These are phyloP conservation scores for Stegana nigrithorax DNA, from an alignment of 2,888 invertebrate species.

Conservation along the genomic window DNA sequence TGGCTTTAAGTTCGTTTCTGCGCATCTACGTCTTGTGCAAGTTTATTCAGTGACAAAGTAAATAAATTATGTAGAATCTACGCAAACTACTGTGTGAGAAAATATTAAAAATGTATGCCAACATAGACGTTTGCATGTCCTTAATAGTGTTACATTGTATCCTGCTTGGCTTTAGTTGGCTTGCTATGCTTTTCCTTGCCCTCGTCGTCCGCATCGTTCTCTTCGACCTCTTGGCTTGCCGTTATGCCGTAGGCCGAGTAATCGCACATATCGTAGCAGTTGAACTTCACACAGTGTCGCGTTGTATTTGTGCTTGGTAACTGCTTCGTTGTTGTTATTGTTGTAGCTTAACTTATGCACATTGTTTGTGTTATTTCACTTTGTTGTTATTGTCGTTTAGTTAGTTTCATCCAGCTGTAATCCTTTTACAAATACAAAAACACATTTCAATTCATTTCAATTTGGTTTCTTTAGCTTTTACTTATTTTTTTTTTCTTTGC, in stretches of 20 bases:
- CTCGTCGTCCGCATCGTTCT: not conserved
- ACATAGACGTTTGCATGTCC: conserved; percentile 23
- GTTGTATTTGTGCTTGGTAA: not conserved
- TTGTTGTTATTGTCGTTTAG: conserved; percentile 21
- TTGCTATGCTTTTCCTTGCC: not conserved
- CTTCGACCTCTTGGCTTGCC: not conserved
- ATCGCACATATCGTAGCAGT: not conserved
- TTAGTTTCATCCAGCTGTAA: conserved; percentile 21
- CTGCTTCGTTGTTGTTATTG: not conserved
- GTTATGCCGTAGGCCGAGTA: not conserved
- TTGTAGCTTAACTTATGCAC: not conserved
- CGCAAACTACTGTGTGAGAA: conserved; percentile 3
- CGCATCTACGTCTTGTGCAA: not conserved
- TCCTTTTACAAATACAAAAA: conserved; percentile 21
- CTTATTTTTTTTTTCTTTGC: not conserved
- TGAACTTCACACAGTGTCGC: conserved; percentile 1
- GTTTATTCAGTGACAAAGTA: conserved; percentile 11
- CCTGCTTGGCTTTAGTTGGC: conserved; percentile 13
- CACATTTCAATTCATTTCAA: conserved; percentile 39
- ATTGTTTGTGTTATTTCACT: not conserved
- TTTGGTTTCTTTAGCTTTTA: conserved; percentile 21
- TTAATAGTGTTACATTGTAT: conserved; percentile 16
- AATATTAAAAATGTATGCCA: conserved; percentile 24
- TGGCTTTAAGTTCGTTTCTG: conserved; percentile 20
- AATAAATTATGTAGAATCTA: conserved; percentile 8